Percentiles rank a stretch among this genome's conserved stretches.
Conservation (phyloP, 1,140 invertebrate species). For the Drosophila setifemur region DNA sequence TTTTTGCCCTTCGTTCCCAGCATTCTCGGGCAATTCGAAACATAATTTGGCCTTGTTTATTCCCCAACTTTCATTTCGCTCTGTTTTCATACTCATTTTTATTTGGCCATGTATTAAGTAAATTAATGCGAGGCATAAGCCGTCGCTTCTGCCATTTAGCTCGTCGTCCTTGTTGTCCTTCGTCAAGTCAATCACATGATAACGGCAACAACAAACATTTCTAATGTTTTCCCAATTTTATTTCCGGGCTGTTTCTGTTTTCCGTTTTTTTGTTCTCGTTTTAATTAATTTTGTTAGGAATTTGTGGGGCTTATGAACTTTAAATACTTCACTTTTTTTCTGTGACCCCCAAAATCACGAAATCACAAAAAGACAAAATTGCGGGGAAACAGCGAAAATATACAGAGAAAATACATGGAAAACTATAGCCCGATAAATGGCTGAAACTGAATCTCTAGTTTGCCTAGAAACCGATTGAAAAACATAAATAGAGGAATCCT, state of each 20-base stretch:
- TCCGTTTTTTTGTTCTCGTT: conserved; percentile 48
- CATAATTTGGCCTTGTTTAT: conserved; percentile 45
- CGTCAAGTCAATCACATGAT: conserved; percentile 70
- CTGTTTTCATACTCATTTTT: conserved; percentile 35
- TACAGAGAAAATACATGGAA: no score
- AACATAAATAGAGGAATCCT: no score
- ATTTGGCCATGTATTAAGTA: conserved; percentile 64
- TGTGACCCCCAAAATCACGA: neutral
- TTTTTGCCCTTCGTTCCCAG: neutral
- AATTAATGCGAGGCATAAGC: conserved; percentile 70
- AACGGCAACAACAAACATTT: conserved; percentile 24
- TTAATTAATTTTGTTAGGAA: conserved; percentile 70
- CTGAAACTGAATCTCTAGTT: neutral
- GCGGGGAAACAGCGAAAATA: conserved; percentile 9
- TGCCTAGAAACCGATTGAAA: neutral
- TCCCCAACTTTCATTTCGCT: conserved; percentile 58
- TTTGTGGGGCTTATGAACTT: conserved; percentile 71
- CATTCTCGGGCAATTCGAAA: conserved; percentile 15
- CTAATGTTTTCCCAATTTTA: conserved; percentile 38
- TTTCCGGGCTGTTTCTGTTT: conserved; percentile 16
- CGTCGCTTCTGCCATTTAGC: conserved; percentile 38
- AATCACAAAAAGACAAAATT: conserved; percentile 12
- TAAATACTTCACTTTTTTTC: conserved; percentile 57
- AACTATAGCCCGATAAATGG: neutral
- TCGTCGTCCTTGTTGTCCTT: conserved; percentile 64